A percentile compares a stretch with the other conserved stretches of the same genome.
phyloP scores from a whole-genome alignment of 2,797 vertebrate species.

The Podargus strigoides region DNA sequence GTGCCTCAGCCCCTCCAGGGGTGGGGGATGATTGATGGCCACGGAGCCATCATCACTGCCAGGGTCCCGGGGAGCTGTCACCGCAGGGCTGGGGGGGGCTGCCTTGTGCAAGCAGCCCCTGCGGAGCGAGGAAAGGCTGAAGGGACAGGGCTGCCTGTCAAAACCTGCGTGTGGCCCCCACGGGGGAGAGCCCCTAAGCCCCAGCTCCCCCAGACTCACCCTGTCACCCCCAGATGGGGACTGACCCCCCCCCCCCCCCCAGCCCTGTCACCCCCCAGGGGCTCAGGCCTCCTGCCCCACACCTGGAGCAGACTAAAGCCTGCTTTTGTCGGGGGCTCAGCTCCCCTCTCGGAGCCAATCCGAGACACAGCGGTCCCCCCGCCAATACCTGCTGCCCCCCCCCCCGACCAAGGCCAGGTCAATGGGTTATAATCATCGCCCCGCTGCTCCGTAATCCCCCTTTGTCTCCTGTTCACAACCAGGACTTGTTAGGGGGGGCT shows the following conservation, averaged over 20 bases:
- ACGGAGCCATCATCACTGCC: neutral
- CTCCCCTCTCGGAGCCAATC: neutral
- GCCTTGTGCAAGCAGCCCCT: neutral
- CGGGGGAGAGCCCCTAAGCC: fast-evolving
- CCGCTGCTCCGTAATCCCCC: neutral
- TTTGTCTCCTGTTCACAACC: neutral
- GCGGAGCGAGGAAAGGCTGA: neutral
- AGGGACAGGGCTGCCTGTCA: neutral
- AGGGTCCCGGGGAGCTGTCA: neutral
- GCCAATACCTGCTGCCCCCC: neutral
- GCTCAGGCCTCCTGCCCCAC: neutral
- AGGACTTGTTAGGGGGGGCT: neutral
- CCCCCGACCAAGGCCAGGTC: neutral
- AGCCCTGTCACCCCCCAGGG: neutral
- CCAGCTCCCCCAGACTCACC: neutral
- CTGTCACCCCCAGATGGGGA: neutral
- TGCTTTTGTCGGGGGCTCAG: neutral
- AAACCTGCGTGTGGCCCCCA: neutral
- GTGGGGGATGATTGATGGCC: neutral
- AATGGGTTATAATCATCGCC: neutral
- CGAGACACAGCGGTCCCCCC: neutral
- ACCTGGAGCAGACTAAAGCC: neutral
- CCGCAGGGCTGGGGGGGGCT: neutral
- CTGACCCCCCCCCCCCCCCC: too few relatives aligned
- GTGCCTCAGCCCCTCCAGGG: neutral